Percentiles rank a stretch among this genome's conserved stretches.
These are phyloP conservation scores for Pleuronectes platessa DNA, from an alignment of 2,113 vertebrate species.

Conservation along the genomic window DNA sequence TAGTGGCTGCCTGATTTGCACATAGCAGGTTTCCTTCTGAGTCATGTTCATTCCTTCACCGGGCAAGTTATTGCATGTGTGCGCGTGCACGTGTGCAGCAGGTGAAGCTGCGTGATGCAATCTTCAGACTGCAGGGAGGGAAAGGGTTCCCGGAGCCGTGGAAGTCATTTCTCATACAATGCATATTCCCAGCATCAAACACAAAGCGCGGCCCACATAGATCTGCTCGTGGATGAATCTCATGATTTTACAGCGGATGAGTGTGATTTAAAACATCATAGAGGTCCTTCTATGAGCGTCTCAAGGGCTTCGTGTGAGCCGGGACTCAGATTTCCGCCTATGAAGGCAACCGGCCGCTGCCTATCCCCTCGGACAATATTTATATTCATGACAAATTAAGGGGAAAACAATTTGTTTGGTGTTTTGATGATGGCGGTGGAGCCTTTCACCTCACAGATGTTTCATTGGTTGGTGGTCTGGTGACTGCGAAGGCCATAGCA, in stretches of 20 bases:
- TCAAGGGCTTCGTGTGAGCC: too few species aligned
- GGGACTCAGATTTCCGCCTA: too few species aligned
- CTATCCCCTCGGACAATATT: not conserved
- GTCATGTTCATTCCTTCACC: conserved; percentile 39
- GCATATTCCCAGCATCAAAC: too few species aligned
- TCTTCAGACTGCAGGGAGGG: not conserved
- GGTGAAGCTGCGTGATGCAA: conserved; percentile 11
- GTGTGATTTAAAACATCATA: too few species aligned
- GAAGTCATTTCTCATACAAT: too few species aligned
- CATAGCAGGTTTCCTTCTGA: not conserved
- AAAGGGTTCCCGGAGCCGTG: not conserved
- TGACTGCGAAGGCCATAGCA: not conserved
- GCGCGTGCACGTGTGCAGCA: not conserved
- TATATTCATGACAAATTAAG: not conserved
- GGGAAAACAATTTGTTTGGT: too few species aligned
- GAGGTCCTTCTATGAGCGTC: too few species aligned
- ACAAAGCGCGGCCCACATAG: too few species aligned
- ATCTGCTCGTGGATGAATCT: too few species aligned
- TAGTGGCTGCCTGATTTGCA: conserved; percentile 22
- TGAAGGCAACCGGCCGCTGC: not conserved
- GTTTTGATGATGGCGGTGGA: too few species aligned
- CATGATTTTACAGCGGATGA: too few species aligned
- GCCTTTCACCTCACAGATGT: too few species aligned
- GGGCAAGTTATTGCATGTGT: conserved; percentile 26
- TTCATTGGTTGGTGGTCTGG: not conserved